phyloP scores from a whole-genome alignment of 2,888 invertebrate species.

The Scrobipalpa atriplicella region DNA sequence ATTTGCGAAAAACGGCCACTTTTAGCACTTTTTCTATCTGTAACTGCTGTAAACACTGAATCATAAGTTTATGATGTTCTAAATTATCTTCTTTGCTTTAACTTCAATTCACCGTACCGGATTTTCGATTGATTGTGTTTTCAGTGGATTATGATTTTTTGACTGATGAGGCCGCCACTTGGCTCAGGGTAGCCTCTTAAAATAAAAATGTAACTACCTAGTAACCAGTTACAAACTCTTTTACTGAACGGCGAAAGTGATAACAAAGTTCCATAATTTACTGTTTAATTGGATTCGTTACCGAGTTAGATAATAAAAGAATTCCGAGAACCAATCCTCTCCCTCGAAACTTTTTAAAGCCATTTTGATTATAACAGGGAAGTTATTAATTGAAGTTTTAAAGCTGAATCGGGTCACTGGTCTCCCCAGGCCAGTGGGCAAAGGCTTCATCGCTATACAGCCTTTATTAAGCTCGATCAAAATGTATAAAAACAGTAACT shows the following conservation, averaged over 20 bases:
- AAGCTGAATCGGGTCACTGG: conserved; percentile 43
- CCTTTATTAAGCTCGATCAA: neutral
- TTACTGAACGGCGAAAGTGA: neutral
- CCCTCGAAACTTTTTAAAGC: conserved; percentile 37
- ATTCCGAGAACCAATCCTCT: conserved; percentile 37
- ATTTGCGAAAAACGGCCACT: no score
- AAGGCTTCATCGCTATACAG: conserved; percentile 12
- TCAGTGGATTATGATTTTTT: no score
- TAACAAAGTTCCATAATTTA: conserved; percentile 13
- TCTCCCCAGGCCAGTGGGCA: conserved; percentile 48
- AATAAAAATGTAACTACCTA: conserved; percentile 26
- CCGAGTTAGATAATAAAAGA: conserved; percentile 65
- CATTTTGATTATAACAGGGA: conserved; percentile 61
- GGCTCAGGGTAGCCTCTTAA: no score
- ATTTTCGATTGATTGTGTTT: no score
- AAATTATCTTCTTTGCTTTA: no score
- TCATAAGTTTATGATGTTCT: no score
- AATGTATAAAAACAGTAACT: neutral
- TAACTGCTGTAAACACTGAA: no score
- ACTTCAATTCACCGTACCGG: no score
- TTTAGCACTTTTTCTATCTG: no score
- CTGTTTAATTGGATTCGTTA: conserved; percentile 40
- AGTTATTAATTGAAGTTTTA: conserved; percentile 68
- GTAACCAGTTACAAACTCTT: neutral
- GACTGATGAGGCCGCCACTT: no score